These are phyloP conservation scores for Theonella swinhoei DNA, from an alignment of 37 sponge, comb jelly and placozoan species.

Conservation along the genomic window DNA sequence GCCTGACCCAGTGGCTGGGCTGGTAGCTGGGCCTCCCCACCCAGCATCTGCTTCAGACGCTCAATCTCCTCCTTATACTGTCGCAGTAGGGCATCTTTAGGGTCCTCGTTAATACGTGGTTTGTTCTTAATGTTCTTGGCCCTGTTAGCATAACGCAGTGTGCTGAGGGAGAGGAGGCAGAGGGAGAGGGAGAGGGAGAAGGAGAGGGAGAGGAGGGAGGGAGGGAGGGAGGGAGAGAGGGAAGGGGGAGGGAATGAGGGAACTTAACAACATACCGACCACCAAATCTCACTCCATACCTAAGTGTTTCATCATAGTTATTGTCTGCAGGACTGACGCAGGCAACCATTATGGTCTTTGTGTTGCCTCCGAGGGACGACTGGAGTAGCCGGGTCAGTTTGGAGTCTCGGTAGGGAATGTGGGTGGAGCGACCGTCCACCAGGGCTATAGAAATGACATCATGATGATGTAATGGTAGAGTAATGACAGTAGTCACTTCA, in stretches of 20 bases:
- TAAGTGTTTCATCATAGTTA: constrained; percentile 97
- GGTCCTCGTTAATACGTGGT: constrained; percentile 96
- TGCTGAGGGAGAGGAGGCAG: constrained; percentile 39
- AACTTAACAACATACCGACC: no score
- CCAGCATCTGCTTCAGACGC: constrained; percentile 86
- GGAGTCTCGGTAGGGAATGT: constrained; percentile 97
- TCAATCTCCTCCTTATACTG: constrained; percentile 95
- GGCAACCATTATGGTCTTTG: constrained; percentile 99
- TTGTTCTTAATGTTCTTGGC: constrained; percentile 99
- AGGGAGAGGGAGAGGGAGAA: no score
- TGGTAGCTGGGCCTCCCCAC: constrained; percentile 36
- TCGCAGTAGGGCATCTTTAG: constrained; percentile 94
- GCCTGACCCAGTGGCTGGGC: background rate
- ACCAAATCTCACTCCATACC: no score
- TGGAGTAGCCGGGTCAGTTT: constrained; percentile 97
- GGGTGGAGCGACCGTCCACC: constrained; percentile 96
- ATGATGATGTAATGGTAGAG: background rate
- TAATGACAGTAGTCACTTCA: no score
- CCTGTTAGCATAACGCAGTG: constrained; percentile 77
- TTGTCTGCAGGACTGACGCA: constrained; percentile 97
- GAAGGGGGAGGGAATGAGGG: background rate
- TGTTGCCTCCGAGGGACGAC: constrained; percentile 94
- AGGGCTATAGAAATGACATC: constrained; percentile 9
- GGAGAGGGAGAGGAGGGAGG: no score
- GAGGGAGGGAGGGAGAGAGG: no score